Evolutionary conservation across 2,888 invertebrate species (phyloP).

Genomic region (Chalcis sispes): DNA sequence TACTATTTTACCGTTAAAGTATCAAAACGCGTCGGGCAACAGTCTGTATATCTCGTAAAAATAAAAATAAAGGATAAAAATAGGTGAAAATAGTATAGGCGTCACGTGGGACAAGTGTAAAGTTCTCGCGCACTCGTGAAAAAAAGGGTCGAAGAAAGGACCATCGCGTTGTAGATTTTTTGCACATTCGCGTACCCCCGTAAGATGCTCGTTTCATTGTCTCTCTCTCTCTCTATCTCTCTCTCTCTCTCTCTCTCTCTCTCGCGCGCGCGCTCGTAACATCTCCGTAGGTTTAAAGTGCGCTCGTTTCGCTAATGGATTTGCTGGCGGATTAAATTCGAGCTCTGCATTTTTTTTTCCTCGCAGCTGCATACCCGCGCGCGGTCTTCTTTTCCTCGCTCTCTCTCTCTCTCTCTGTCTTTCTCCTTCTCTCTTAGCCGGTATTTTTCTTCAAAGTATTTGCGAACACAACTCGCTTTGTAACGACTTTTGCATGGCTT

Average conservation of each 20-base stretch:
- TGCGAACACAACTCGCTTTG: conserved; percentile 24
- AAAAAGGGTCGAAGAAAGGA: not conserved
- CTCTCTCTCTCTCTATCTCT: no score
- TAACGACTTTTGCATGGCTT: conserved; percentile 10
- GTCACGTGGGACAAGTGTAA: not conserved
- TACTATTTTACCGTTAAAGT: no score
- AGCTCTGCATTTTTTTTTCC: conserved; percentile 56
- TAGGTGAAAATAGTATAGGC: not conserved
- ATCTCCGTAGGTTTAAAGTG: conserved; percentile 59
- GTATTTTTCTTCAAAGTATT: no score
- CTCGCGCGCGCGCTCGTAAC: not conserved
- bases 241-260: no score
- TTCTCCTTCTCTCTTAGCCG: not conserved
- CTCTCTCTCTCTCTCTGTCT: conserved; percentile 39
- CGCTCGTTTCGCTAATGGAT: conserved; percentile 64
- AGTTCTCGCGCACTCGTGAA: no score
- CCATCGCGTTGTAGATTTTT: conserved; percentile 17
- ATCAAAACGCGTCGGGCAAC: no score
- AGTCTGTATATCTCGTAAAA: no score
- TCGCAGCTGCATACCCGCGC: conserved; percentile 33
- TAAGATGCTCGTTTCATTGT: conserved; percentile 19
- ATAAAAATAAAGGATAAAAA: no score
- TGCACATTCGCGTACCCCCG: not conserved
- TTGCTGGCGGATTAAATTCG: conserved; percentile 63
- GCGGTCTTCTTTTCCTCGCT: conserved; percentile 5